A percentile compares a stretch with the other conserved stretches of the same genome.
Conservation (phyloP, 2,797 vertebrate species). For the Podarcis siculus region DNA sequence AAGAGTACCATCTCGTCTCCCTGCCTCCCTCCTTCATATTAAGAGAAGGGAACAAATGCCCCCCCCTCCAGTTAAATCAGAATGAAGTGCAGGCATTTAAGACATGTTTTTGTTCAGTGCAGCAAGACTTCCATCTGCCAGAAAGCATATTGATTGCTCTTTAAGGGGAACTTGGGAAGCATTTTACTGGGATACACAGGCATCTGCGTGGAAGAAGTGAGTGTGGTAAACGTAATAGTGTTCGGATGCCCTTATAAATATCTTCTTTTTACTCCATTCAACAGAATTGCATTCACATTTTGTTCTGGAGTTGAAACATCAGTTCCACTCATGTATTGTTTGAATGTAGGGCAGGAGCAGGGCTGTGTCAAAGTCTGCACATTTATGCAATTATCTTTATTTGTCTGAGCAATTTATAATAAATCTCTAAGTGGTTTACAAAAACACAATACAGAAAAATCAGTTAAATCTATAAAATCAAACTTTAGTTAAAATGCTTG, state of each 20-base stretch:
- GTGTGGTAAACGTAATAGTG: background rate
- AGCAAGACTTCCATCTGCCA: conserved; percentile 39
- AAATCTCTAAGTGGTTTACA: no score
- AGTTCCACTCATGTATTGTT: no score
- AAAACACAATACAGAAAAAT: no score
- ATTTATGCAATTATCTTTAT: no score
- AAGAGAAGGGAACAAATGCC: conserved; percentile 4
- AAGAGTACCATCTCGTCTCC: background rate
- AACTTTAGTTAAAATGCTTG: no score
- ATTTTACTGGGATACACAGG: conserved; percentile 17
- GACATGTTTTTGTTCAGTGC: conserved; percentile 39
- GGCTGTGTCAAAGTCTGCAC: no score
- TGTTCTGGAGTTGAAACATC: background rate
- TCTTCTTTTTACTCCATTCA: background rate
- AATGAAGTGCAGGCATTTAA: background rate
- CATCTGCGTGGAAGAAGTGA: conserved; percentile 9
- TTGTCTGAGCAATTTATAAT: no score
- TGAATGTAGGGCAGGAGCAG: no score
- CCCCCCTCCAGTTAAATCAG: conserved; percentile 11
- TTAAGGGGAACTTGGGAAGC: conserved; percentile 22
- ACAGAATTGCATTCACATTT: background rate
- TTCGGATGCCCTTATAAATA: conserved; percentile 11
- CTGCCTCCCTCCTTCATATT: background rate
- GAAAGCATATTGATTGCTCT: conserved; percentile 23
- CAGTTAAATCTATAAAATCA: no score